Evolutionary conservation across 2,888 invertebrate genomes (phyloP).

Genomic region (Pachymerium ferrugineum): DNA sequence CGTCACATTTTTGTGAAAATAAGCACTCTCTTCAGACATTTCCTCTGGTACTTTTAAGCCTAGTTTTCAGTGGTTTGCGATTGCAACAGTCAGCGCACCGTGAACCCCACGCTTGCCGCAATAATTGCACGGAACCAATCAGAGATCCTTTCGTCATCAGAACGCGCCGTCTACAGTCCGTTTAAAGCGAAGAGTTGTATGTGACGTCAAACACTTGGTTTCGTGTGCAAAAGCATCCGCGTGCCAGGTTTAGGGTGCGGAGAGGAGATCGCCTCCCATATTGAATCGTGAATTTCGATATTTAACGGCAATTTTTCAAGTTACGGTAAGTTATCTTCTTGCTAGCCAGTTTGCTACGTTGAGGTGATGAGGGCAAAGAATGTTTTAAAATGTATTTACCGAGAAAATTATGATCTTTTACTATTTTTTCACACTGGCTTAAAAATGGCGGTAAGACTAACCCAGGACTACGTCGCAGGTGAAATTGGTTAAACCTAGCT

Average conservation of each 20-base stretch:
- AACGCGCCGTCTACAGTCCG: background rate
- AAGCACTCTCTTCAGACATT: too few species aligned
- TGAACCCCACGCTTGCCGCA: too few species aligned
- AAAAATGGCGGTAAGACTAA: slow-evolving; percentile 13
- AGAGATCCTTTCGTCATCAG: background rate
- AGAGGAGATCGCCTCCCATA: slow-evolving; percentile 8
- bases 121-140: background rate
- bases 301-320: slow-evolving; percentile 21
- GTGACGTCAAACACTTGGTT: slow-evolving; percentile 1
- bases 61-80: too few species aligned
- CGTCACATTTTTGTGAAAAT: too few species aligned
- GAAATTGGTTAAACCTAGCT: background rate
- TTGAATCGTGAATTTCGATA: background rate
- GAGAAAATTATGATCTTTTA: background rate
- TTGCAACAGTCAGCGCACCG: too few species aligned
- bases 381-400: background rate
- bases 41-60: too few species aligned
- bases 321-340: background rate
- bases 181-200: background rate
- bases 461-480: background rate
- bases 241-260: slow-evolving; percentile 6
- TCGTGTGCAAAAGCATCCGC: slow-evolving; percentile 26
- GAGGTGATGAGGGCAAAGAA: background rate
- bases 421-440: background rate
- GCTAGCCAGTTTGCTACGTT: background rate